Percentiles rank a stretch among this genome's conserved stretches.
Conservation (phyloP, 2,113 vertebrate genomes). For the Balaenoptera acutorostrata region DNA sequence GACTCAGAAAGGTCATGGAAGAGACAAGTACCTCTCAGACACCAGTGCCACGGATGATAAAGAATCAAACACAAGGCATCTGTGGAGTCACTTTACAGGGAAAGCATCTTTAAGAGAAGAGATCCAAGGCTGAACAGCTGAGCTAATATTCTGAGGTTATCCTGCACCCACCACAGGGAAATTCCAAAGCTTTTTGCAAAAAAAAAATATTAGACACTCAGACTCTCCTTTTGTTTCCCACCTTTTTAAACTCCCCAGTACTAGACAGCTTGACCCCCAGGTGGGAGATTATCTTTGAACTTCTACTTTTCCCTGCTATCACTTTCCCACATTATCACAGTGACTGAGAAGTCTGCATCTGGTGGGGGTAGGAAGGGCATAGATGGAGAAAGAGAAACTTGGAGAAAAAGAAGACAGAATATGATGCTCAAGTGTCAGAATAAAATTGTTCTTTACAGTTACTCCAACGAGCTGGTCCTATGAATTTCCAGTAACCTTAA, state of each 20-base stretch:
- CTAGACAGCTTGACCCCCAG: background rate
- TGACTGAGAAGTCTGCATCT: background rate
- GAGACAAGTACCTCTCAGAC: background rate
- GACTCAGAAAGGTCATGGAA: background rate
- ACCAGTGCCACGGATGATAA: background rate
- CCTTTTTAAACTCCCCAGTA: background rate
- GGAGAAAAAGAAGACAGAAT: background rate
- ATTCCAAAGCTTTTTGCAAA: background rate
- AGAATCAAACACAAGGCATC: background rate
- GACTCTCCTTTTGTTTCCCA: background rate
- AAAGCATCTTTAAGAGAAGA: background rate
- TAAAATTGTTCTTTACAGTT: background rate
- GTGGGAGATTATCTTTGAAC: background rate
- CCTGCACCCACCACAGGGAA: background rate
- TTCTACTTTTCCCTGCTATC: too few species aligned
- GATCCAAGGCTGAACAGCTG: background rate
- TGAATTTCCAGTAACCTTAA: background rate
- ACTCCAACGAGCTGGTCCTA: background rate
- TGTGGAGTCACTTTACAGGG: background rate
- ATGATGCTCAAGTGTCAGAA: background rate
- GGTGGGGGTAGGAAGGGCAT: background rate
- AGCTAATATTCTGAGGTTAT: background rate
- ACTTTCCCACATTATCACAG: background rate
- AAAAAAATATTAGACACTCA: background rate
- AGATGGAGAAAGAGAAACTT: background rate